Evolutionary conservation across 2,888 invertebrate genomes (phyloP), one percentile per base, ranked within the genome.

Genomic region (Cryptus viduatorius): DNA sequence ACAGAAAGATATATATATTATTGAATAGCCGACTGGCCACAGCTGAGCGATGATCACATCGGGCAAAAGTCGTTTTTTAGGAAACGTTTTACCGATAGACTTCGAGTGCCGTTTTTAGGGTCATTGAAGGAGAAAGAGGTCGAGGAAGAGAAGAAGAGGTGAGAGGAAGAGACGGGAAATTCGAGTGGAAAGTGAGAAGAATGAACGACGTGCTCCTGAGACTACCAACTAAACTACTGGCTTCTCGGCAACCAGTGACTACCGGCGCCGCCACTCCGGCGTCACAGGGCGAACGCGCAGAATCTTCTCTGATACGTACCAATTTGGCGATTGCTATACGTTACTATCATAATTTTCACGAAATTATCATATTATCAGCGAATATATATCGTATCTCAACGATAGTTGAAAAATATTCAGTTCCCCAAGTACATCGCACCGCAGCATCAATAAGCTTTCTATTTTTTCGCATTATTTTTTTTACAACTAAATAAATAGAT

Each of bases 211-310:
- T 87, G 88, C 83, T 87, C 87, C 86, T 85, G 87, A 89, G 89
- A 88, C 91, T 90, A 90, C 89, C 90, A 89, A 89, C 91, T 90
- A 91, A 90, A 90, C 92, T 92, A 92, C 88, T 87, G 90, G 87
- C 85, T 83, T 64, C 65, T 82, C 81, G 81, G 86, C 78, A 77
- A 80, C 86, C 87, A 88, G 87, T 87, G 88, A 78, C 53, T 64
- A 31, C 83, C 85, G 80, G 71, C 71, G 79, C 86, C 72, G 86
- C 87, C 86, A 81, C 83, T 86, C 83, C 83, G 86, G 85, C 61
- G 61, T 61, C 61, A 61, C 29, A 61, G 4, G 56, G 5, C 61
- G 61, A 31, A 31, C 61, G 61, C 61, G 61, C 61, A 61, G 61
- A 61, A 61, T 61, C 61, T 61, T 48, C 59, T 61, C 67, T 31